Evolutionary conservation across 2,797 vertebrate species (phyloP).

Genomic region (Discoglossus pictus): DNA sequence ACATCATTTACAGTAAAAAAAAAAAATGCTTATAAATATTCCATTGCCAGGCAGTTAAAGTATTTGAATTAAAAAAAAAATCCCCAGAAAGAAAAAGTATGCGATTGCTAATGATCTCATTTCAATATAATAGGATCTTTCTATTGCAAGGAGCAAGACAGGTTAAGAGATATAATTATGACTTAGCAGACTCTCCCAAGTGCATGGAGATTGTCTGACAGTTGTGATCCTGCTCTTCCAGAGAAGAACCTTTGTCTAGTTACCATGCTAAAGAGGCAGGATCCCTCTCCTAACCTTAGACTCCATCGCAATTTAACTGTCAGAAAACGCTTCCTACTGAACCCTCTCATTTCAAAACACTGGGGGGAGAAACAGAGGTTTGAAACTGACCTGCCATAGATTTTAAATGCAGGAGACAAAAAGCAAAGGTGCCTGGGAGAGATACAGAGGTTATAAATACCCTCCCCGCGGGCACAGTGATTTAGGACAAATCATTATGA

Average conservation of each 20-base stretch:
- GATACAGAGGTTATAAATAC: constrained; percentile 68
- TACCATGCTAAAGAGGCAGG: constrained; percentile 75
- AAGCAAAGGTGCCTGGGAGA: constrained; percentile 59
- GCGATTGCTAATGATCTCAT: constrained; percentile 86
- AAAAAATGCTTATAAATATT: constrained; percentile 72
- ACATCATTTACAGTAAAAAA: constrained; percentile 64
- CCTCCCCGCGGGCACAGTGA: background rate
- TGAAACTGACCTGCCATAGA: constrained; percentile 69
- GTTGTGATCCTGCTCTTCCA: constrained; percentile 77
- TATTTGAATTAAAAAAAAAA: constrained; percentile 73
- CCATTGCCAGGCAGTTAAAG: constrained; percentile 77
- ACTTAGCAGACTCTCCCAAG: constrained; percentile 83
- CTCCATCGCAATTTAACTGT: constrained; percentile 80
- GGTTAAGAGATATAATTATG: constrained; percentile 89
- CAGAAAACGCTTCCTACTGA: constrained; percentile 69
- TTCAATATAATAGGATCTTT: constrained; percentile 88
- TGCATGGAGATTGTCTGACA: constrained; percentile 80
- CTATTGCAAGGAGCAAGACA: constrained; percentile 84
- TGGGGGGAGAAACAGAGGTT: constrained; percentile 42
- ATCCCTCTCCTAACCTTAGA: constrained; percentile 70
- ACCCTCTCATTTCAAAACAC: constrained; percentile 69
- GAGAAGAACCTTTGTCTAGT: constrained; percentile 79
- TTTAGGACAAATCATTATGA: constrained; percentile 19
- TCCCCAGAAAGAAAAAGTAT: constrained; percentile 79
- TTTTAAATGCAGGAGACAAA: constrained; percentile 69